Evolutionary conservation across 2,113 vertebrate genomes (phyloP), one percentile per base, ranked within the genome.

Genomic region (Rostratula benghalensis): DNA sequence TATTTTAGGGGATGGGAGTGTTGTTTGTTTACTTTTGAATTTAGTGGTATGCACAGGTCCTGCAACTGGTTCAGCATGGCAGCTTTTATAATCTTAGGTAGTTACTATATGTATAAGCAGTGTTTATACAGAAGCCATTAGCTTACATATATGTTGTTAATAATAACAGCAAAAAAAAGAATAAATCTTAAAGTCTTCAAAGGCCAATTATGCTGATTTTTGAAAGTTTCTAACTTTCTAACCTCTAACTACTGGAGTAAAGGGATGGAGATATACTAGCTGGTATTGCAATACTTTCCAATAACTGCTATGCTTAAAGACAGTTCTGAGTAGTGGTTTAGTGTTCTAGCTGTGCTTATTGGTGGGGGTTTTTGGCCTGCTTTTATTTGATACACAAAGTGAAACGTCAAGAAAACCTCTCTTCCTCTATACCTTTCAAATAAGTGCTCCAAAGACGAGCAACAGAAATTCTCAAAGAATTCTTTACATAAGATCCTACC

Each of bases 1-100:
- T 2, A 1, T 54, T 87, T 45, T n/a, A 81, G 16, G 19, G 22
- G 8, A 31, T 14, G 4, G 2, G 3, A 3, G 1, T 22, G 7
- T 22, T 80, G n/a, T 54, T 77, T 31, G 4, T 30, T 89, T 85
- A 22, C 41, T 90, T 77, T 88, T 54, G 28, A 93, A 69, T 59
- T 85, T 31, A 87, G 20, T 30, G 12, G 31, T 19, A 41, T 33
- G n/a, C 20, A 41, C 45, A 59, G 9, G 37, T 85, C n/a, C 87
- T 80, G 31, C n/a, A 79, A 89, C 33, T 80, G 31, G 37, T 67
- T 64, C 50, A 82, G 39, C 31, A 79, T 2, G 3, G 46, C 31
- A 79, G 22, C 35, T 91, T 89, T 75, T 46, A 43, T 33, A 76
- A 41, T 91, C 53, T 65, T 84, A 68, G 54, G 28, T 27, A 83